Base-by-base conservation (phyloP, 2,113 vertebrate genomes). In the Menura novaehollandiae region DNA sequence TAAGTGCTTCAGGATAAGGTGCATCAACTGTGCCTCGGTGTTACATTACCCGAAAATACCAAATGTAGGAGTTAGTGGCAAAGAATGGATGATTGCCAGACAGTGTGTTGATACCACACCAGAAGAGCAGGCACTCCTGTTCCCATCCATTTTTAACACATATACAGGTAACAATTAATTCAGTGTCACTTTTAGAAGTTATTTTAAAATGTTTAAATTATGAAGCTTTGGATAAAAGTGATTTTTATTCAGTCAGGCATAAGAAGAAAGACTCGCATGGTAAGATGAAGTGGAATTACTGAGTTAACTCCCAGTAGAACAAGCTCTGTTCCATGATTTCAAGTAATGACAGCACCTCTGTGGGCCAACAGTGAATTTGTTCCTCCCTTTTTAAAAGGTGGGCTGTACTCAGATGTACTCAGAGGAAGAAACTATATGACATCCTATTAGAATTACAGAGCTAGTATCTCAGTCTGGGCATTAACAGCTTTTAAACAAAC, bases 1-100 rank as follows among this genome's bases (percentile, higher is more conserved):
- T 79, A 95, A 89, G 28, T 91, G 60, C 58, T 95, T 83, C 62
- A 88, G 75, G 55, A 88, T 82, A 94, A 92, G 89, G 77, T 77
- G 63, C 83, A 93, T 92, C 85, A 64, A 53, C 60, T 88, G 68
- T 72, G 86, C 62, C 53, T 69, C 68, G 28, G 43, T 87, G 58
- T 91, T 79, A 49, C 22, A 43, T 85, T 95, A 82, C 62, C 41
- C 0, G 0, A 85, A 93, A 91, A 83, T 67, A 63, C 23, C 41
- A 28, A 88, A n/a, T 2, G 2, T 43, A 26, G 33, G 53, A 43
- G 33, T 83, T 89, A 83, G 74, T 87, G 69, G 53, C 69, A 91
- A 84, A 72, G 60, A 64, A 64, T n/a, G 14, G 13, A n/a, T 81
- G 47, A 72, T 80, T 62, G 62, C 71, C 43, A 71, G 56, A 28